Evolutionary conservation across 2,113 vertebrate genomes (phyloP), one percentile per base, ranked within the genome.

Genomic region (Chrysemys picta): DNA sequence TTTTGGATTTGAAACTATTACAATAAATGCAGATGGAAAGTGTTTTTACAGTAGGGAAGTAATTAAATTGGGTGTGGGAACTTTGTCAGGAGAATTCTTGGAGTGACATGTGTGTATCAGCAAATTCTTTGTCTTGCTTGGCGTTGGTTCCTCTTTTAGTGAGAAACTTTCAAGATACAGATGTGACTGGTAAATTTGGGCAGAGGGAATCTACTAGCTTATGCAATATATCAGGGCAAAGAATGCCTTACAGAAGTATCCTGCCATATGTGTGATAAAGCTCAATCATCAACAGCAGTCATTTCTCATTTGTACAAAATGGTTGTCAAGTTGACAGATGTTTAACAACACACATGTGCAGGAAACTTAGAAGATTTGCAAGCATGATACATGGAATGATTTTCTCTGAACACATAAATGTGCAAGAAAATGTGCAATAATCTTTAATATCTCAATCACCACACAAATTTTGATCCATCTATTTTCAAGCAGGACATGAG

Each of bases 61-160:
- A 98, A 98, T 98, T 98, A 98, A 98, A 98, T 97, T 98, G 98
- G 97, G 97, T 96, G 97, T 98, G 98, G 98, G 97, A 97, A 98
- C 95, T 97, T 98, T 97, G 96, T 98, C 94, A 98, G 97, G 97
- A 97, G 98, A 98, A 98, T 98, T 98, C 97, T 98, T 98, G 97
- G 97, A 98, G 98, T 98, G 98, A 98, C 98, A 98, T 97, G 88
- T 97, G 88, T 97, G 95, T 98, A 98, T 98, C 98, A 98, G 98
- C 98, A 98, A 97, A 98, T 98, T 98, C 97, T 98, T 98, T 98
- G 98, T 98, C 98, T 98, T 97, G 89, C 83, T 98, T 97, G 97
- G 96, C 96, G 85, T 97, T 95, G 31, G 57, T 96, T 98, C 96
- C 89, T 96, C 93, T 97, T 97, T 95, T 85, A 95, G 95, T 97